A percentile compares a stretch with the other conserved stretches of the same genome.
Conservation (phyloP, 2,797 vertebrate genomes). For the Glossophaga mutica region DNA sequence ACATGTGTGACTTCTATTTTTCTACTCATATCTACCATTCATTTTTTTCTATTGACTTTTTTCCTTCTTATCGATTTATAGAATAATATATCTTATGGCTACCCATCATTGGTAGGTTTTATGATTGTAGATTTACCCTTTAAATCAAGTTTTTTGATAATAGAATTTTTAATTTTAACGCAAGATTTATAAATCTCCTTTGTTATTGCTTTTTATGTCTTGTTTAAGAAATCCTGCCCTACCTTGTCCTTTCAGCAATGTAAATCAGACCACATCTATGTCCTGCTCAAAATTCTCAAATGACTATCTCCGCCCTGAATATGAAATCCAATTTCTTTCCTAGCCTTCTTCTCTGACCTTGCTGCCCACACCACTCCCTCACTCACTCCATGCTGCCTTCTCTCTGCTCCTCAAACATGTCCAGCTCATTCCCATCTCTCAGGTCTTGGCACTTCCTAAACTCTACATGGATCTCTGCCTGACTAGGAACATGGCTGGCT, state of each 20-base stretch:
- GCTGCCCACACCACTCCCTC: not conserved
- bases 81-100: not conserved
- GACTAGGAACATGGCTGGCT: not conserved
- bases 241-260: not conserved
- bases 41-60: not conserved
- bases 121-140: not conserved
- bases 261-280: not conserved
- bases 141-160: not conserved
- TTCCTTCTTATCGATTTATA: not conserved
- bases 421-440: fast-evolving
- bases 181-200: not conserved
- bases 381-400: not conserved
- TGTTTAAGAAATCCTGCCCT: not conserved
- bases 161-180: not conserved
- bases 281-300: not conserved
- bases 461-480: not conserved
- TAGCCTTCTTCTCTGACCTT: not conserved
- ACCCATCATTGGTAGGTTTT: not conserved
- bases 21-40: not conserved
- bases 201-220: not conserved
- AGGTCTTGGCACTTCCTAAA: too few relatives aligned
- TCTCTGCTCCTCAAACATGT: not conserved
- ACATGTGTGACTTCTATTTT: not conserved
- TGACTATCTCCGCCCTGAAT: not conserved
- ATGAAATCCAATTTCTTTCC: not conserved